These are phyloP conservation scores for Hoplostethus atlanticus DNA, from an alignment of 2,797 vertebrate genomes.

Conservation along the genomic window DNA sequence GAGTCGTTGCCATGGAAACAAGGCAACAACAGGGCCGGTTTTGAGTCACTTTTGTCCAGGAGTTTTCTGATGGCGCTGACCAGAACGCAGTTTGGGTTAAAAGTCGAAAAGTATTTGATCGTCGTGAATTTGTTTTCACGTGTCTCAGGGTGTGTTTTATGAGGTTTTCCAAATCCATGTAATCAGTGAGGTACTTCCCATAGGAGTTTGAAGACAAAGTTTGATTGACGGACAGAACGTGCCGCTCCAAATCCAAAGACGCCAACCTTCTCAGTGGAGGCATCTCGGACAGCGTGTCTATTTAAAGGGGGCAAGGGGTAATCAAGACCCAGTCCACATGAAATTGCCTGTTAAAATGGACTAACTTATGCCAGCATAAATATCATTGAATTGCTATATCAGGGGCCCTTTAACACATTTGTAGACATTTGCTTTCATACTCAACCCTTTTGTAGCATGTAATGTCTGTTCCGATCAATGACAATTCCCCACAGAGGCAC, in stretches of 20 bases:
- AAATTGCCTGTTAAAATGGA: conserved; percentile 26
- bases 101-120: conserved; percentile 18
- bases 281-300: conserved; percentile 10
- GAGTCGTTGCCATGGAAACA: conserved; percentile 64
- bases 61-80: not conserved
- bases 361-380: not conserved
- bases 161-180: not conserved
- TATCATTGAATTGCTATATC: conserved; percentile 19
- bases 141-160: conserved; percentile 21
- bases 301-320: conserved; percentile 2
- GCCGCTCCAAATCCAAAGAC: conserved; percentile 38
- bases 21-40: conserved; percentile 7
- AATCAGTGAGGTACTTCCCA: conserved; percentile 37
- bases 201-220: conserved; percentile 36
- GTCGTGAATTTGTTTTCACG: conserved; percentile 15
- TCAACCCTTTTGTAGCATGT: conserved; percentile 13
- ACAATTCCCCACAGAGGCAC: conserved; percentile 2
- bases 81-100: conserved; percentile 8
- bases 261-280: conserved; percentile 12
- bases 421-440: not conserved
- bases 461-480: conserved; percentile 42
- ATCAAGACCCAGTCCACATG: conserved; percentile 7
- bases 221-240: conserved; percentile 37
- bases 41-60: conserved; percentile 26
- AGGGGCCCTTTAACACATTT: not conserved